A percentile compares a stretch with the other conserved stretches of the same genome.
Evolutionary conservation across 2,797 vertebrate species (phyloP).

Genomic region (Coregonus suidteri): DNA sequence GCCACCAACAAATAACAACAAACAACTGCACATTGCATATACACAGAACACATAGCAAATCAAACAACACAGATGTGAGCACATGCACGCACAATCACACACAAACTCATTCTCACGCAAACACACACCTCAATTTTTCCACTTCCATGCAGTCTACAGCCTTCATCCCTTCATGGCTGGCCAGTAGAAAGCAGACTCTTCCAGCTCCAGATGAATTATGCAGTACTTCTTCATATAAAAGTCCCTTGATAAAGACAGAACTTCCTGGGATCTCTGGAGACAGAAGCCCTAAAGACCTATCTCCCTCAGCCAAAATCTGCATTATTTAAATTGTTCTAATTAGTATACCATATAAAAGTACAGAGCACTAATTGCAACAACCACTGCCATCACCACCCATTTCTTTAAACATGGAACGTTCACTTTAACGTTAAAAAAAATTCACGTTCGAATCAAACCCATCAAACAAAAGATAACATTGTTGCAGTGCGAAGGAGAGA

Average conservation of each 20-base stretch:
- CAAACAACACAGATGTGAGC: neutral
- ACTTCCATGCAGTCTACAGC: neutral
- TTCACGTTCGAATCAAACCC: neutral
- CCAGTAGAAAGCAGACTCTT: neutral
- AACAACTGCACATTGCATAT: neutral
- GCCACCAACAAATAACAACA: neutral
- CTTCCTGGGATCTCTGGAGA: neutral
- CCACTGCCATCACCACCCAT: neutral
- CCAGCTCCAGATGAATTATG: neutral
- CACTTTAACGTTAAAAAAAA: neutral
- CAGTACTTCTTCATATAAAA: slow-evolving; percentile 1
- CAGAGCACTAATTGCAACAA: slow-evolving; percentile 8
- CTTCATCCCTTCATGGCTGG: neutral
- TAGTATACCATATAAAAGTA: neutral
- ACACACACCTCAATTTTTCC: slow-evolving; percentile 4
- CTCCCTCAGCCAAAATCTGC: slow-evolving; percentile 2
- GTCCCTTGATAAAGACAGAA: neutral
- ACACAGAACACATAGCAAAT: neutral
- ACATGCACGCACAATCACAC: neutral
- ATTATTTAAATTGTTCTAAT: slow-evolving; percentile 10
- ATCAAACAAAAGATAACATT: neutral
- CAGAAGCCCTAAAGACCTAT: slow-evolving; percentile 3
- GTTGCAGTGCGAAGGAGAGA: neutral
- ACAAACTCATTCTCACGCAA: neutral
- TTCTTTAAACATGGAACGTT: neutral